A percentile compares a stretch with the other conserved stretches of the same genome.
Evolutionary conservation across 2,113 vertebrate species (phyloP).

Genomic region (Acanthochromis polyacanthus): DNA sequence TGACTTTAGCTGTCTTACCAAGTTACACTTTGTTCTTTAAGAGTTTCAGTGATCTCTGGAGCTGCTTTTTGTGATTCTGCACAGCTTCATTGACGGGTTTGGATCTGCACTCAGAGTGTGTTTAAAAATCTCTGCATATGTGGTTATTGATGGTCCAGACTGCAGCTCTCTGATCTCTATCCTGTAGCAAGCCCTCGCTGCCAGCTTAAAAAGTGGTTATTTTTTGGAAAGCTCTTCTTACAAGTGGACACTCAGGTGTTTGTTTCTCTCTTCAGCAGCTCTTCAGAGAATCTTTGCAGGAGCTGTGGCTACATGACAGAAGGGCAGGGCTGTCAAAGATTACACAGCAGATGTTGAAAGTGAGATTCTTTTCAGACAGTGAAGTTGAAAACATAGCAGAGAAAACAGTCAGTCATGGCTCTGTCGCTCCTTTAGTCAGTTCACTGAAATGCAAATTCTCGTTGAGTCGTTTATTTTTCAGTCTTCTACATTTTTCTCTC

Average conservation of each 20-base stretch:
- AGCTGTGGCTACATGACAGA: slow-evolving; percentile 2
- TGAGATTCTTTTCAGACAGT: slow-evolving; percentile 10
- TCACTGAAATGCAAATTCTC: slow-evolving; percentile 13
- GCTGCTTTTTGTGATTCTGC: slow-evolving; percentile 14
- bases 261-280: neutral
- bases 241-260: neutral
- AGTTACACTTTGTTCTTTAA: slow-evolving; percentile 21
- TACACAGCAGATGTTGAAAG: slow-evolving; percentile 14
- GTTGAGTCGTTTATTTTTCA: neutral
- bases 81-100: slow-evolving; percentile 2
- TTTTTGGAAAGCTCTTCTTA: neutral
- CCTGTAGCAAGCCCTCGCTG: neutral
- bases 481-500: neutral
- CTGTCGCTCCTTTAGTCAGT: neutral
- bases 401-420: slow-evolving; percentile 8
- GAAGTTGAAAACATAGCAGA: slow-evolving; percentile 3
- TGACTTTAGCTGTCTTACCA: neutral
- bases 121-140: slow-evolving; percentile 24
- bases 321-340: slow-evolving; percentile 6
- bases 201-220: neutral
- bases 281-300: neutral
- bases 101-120: slow-evolving; percentile 13
- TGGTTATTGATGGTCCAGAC: slow-evolving; percentile 22
- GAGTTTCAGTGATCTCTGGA: slow-evolving; percentile 1
- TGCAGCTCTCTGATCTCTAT: slow-evolving; percentile 1